Base-by-base conservation (phyloP, 2,888 invertebrate species). In the Acanthosoma haemorrhoidale region DNA sequence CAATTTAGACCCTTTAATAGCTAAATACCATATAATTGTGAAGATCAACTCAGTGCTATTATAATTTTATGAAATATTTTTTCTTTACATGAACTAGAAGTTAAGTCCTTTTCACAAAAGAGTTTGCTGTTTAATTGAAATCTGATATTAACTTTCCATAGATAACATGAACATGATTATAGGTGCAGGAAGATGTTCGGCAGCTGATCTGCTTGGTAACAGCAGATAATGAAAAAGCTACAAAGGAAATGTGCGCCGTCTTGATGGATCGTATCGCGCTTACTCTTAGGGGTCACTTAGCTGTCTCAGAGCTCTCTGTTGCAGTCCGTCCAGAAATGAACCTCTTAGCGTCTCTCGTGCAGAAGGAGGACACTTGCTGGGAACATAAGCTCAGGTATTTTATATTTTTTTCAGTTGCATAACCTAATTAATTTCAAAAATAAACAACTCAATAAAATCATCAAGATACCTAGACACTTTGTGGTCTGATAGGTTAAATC, bases 331-430 rank as follows among this genome's bases (percentile, higher is more conserved):
- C 96, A 77, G 91, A 96, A 79, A 94, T 97, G 79, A 85, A 93
- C 8, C 81, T 97, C 13, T 81, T 97, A 29, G 92, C 94, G 1
- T 89, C 92, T 0, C 84, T 96, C 58, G 88, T 96, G 2, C 91
- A 94, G 76, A 93, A 94, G 75, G 93, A 96, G 77, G 97, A 97
- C 79, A 88, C 90, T 3, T 96, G 95, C 78, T 97, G 97, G 97
- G 96, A 97, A 79, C 88, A 90, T 73, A 90, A 96, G 77, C 82
- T 97, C 1, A 87, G 92, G 78, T 78, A n/a, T n/a, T n/a, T n/a
- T n/a, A n/a, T n/a, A n/a, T n/a, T n/a, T n/a, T n/a, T n/a, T n/a
- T n/a, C n/a, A n/a, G n/a, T n/a, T n/a, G n/a, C n/a, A n/a, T n/a
- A n/a, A n/a, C n/a, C n/a, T n/a, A n/a, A n/a, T n/a, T n/a, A n/a